Conservation (phyloP, 92 coral and sea anemone species). For the Bergia sp. region DNA sequence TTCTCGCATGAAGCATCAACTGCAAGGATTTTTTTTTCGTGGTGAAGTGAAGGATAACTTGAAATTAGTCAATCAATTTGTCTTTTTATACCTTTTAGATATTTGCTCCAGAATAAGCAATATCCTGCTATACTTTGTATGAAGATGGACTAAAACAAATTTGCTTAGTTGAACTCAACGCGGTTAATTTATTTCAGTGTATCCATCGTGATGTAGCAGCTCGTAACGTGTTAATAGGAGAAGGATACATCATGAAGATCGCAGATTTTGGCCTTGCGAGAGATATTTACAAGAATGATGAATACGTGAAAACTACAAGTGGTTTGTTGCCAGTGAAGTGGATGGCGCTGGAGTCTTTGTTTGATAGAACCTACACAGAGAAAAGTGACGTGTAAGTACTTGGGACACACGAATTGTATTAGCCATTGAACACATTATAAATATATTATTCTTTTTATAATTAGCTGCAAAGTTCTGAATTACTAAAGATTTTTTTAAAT, state of each 20-base stretch:
- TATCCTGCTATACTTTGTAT: no score
- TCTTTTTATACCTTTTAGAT: no score
- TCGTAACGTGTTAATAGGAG: conserved; percentile 57
- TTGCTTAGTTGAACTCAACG: background rate
- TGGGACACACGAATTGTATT: background rate
- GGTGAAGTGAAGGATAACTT: no score
- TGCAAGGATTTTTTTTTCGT: no score
- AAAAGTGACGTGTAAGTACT: conserved; percentile 31
- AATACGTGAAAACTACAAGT: conserved; percentile 59
- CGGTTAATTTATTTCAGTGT: conserved; percentile 36
- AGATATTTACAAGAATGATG: conserved; percentile 64
- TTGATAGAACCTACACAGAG: conserved; percentile 62
- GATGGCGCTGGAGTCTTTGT: conserved; percentile 69
- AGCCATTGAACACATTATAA: no score
- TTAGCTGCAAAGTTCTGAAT: no score
- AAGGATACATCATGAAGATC: conserved; percentile 59
- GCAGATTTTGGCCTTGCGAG: conserved; percentile 68
- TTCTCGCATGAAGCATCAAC: no score
- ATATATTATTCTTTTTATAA: background rate
- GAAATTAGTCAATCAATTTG: no score
- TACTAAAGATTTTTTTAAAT: no score
- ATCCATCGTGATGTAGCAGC: conserved; percentile 70
- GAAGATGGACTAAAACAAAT: no score
- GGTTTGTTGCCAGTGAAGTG: conserved; percentile 68
- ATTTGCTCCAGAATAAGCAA: no score